A percentile compares a stretch with the other conserved stretches of the same genome.
These are phyloP conservation scores for Sinodicranocentrus sp. DNA, from an alignment of 2,888 invertebrate species.

Conservation along the genomic window DNA sequence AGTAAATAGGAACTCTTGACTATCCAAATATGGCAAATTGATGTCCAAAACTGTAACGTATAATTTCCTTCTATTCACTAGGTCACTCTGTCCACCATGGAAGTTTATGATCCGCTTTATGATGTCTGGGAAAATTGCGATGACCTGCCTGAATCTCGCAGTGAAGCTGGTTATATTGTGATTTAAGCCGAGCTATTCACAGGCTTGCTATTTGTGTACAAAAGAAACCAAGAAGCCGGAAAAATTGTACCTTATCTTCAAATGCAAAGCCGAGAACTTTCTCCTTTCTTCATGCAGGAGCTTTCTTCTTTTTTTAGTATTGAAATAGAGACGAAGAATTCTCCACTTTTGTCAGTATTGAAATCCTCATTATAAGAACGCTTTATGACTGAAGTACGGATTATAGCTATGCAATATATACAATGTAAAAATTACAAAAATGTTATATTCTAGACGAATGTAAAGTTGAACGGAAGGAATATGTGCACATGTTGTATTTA, in stretches of 20 bases:
- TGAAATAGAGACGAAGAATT: background rate
- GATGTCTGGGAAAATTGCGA: slow-evolving; percentile 89
- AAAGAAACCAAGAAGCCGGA: slow-evolving; percentile 17
- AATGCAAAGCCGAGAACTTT: slow-evolving; percentile 33
- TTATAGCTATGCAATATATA: too few relatives aligned
- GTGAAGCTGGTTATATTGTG: slow-evolving; percentile 92
- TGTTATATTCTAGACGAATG: too few relatives aligned
- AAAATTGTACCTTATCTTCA: slow-evolving; percentile 28
- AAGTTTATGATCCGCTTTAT: slow-evolving; percentile 89
- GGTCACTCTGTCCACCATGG: slow-evolving; percentile 86
- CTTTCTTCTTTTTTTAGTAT: slow-evolving; percentile 22
- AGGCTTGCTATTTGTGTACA: slow-evolving; percentile 14
- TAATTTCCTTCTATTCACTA: slow-evolving; percentile 75
- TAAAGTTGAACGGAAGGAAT: too few relatives aligned
- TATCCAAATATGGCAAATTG: background rate
- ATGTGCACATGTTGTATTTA: too few relatives aligned
- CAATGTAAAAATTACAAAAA: too few relatives aligned
- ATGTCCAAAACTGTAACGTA: background rate
- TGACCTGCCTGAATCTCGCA: slow-evolving; percentile 89
- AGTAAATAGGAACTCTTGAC: too few relatives aligned
- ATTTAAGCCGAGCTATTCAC: slow-evolving; percentile 79
- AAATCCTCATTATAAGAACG: slow-evolving; percentile 40
- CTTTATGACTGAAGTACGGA: slow-evolving; percentile 52
- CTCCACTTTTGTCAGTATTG: slow-evolving; percentile 47
- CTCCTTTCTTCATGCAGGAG: slow-evolving; percentile 41